Base-by-base conservation (phyloP, 1,140 invertebrate species). In the Physella acuta region DNA sequence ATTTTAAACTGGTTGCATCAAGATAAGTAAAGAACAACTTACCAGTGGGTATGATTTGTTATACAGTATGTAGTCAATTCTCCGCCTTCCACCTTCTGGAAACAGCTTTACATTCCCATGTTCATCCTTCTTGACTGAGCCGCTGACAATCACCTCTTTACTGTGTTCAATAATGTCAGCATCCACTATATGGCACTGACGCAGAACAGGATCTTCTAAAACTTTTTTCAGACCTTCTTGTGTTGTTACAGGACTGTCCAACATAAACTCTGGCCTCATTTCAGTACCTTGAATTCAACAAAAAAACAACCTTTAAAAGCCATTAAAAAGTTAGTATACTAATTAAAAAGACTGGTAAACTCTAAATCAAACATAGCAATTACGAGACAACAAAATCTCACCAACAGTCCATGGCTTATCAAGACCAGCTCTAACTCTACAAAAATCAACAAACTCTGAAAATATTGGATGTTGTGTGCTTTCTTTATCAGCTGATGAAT, bases 381-480 rank as follows among this genome's bases (percentile, higher is more conserved):
- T n/a, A n/a, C n/a, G n/a, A n/a, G 28, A 16, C 34, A 16, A 51
- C 63, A 65, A 52, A 55, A 20, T 49, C 68, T 37, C 73, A 76
- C 76, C 76, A 26, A 78, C 68, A 49, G 73, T 71, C 76, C 76
- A 78, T 24, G 62, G 30, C 17, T 75, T 33, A 49, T 78, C 76
- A 52, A 44, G n/a, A 17, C 75, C 75, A 33, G 67, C 37, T 26
- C 14, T 56, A 28, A 55, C 34, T 24, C 75, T 59, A 37, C 69
- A 66, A 14, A 68, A 33, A 62, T 78, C 76, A 62, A 70, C 53
- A 63, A 74, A 78, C 17, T 72, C 16, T 58, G 63, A 30, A 72
- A 76, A 76, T 14, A 78, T 30, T 33, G 28, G 20, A 56, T 78
- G 76, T 16, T 56, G 51, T 26, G 30, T 55, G 17, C 52, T 52